These are phyloP conservation scores for Aphidoletes aphidimyza DNA, from an alignment of 2,888 invertebrate genomes.

Conservation along the genomic window DNA sequence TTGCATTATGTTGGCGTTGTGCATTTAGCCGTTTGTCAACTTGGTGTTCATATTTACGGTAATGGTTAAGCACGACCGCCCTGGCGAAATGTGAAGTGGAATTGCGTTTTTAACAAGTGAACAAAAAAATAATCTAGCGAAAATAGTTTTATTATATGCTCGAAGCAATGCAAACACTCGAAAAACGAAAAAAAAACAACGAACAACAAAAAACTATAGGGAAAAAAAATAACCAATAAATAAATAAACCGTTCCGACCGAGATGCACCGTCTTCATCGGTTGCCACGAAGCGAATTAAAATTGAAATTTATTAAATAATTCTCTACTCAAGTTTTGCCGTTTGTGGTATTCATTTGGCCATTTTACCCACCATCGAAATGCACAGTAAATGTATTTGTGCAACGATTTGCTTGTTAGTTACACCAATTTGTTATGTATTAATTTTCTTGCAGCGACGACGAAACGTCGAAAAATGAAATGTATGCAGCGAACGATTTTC, in stretches of 20 bases:
- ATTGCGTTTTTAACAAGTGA: not conserved
- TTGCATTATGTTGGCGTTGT: not conserved
- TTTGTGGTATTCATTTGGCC: not conserved
- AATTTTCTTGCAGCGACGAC: not conserved
- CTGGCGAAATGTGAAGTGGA: not conserved
- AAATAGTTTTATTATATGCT: not conserved
- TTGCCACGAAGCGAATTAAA: conserved; percentile 23
- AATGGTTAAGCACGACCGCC: not conserved
- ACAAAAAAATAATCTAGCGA: not conserved
- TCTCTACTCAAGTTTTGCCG: not conserved
- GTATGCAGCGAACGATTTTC: not conserved
- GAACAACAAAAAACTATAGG: not conserved
- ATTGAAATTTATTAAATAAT: conserved; percentile 26
- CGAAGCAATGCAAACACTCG: not conserved
- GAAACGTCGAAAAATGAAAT: not conserved
- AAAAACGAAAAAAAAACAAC: not conserved
- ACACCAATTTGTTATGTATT: conserved; percentile 39
- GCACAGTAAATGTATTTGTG: conserved; percentile 8
- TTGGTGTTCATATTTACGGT: not conserved
- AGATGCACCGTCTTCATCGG: conserved; percentile 16
- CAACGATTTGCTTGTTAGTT: not conserved
- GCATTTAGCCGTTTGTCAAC: not conserved
- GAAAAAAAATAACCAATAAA: conserved; percentile 33
- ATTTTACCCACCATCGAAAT: not conserved
- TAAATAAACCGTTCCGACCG: not conserved